These are phyloP conservation scores for Corythaeola cristata DNA, from an alignment of 2,113 vertebrate species.

Conservation along the genomic window DNA sequence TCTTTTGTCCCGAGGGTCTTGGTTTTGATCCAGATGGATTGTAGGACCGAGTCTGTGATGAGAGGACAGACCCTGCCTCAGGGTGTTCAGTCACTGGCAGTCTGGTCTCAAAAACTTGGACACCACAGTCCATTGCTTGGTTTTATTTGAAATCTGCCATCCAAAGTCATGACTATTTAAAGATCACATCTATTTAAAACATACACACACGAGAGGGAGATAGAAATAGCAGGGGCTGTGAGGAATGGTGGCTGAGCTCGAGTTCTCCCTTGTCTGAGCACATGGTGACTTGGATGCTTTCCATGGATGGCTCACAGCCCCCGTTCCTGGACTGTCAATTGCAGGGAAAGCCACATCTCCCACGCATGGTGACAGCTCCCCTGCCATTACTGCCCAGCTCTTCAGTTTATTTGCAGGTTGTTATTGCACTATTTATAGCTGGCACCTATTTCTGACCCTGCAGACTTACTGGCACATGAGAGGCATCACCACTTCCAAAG, in stretches of 20 bases:
- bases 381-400: not conserved
- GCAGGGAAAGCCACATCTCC: not conserved
- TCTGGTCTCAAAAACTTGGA: not conserved
- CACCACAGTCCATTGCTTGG: not conserved
- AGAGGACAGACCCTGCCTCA: not conserved
- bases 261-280: not conserved
- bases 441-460: not conserved
- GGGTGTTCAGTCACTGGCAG: not conserved
- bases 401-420: not conserved
- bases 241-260: not conserved
- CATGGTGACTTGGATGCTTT: not conserved
- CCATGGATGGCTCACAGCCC: not conserved
- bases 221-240: not conserved
- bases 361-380: not conserved
- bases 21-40: not conserved
- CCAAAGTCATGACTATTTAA: slow-evolving; percentile 22
- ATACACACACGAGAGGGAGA: not conserved
- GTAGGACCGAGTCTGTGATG: not conserved
- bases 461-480: not conserved
- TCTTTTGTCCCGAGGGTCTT: not conserved
- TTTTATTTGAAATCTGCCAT: not conserved
- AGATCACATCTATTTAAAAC: slow-evolving; percentile 12
- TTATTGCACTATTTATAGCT: slow-evolving; percentile 1
- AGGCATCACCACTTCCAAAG: not conserved
- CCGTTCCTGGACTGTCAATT: not conserved